Evolutionary conservation across 2,888 invertebrate species (phyloP).

Genomic region (Fragum fragum): DNA sequence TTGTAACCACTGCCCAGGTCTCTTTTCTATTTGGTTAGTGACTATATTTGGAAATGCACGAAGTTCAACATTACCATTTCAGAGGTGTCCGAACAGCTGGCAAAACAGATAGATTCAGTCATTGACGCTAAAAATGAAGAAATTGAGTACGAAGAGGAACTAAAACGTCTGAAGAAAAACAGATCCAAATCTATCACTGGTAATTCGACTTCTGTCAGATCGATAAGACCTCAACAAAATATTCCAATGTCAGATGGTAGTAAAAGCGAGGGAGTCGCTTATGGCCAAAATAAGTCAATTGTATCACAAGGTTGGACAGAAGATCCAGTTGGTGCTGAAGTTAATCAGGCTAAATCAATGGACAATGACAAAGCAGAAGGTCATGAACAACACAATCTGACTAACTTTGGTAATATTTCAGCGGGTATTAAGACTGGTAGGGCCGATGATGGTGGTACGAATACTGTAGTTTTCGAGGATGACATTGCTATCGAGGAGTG

Average conservation of each 20-base stretch:
- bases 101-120: slow-evolving; percentile 15
- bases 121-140: slow-evolving; percentile 21
- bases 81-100: slow-evolving; percentile 19
- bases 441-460: neutral
- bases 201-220: neutral
- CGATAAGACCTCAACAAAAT: neutral
- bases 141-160: slow-evolving; percentile 8
- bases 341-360: neutral
- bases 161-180: slow-evolving; percentile 6
- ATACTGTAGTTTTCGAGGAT: neutral
- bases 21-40: too few species aligned
- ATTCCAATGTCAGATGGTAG: neutral
- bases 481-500: neutral
- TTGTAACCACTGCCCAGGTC: too few species aligned
- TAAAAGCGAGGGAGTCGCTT: neutral
- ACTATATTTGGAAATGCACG: too few species aligned
- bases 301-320: neutral
- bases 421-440: neutral
- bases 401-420: slow-evolving; percentile 4
- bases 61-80: too few species aligned
- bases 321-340: neutral
- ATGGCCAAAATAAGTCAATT: neutral
- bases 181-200: slow-evolving; percentile 13
- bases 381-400: neutral
- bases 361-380: neutral